Conservation (phyloP, 2,797 vertebrate species). For the Chelonia mydas region DNA sequence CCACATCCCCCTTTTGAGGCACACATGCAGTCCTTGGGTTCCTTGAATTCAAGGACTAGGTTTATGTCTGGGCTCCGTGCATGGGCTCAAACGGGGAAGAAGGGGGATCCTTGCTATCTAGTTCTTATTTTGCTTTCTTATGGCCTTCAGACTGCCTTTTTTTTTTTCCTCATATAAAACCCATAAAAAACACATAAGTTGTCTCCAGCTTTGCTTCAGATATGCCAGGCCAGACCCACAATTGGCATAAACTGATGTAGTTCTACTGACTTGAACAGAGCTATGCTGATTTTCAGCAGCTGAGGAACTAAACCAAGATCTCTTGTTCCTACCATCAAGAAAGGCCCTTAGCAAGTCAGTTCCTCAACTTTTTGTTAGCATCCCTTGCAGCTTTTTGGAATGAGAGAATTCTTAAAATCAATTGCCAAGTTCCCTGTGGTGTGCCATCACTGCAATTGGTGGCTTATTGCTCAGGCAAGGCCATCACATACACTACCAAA, state of each 20-base stretch:
- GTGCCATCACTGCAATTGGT: not conserved
- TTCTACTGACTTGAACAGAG: not conserved
- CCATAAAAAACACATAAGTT: not conserved
- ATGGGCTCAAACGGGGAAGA: not conserved
- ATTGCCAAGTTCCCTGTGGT: not conserved
- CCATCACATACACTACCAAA: not conserved
- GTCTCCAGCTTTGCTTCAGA: not conserved
- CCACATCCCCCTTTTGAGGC: not conserved
- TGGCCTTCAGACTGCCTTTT: not conserved
- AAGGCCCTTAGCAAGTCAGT: not conserved
- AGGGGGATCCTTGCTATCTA: not conserved
- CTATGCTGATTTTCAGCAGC: not conserved
- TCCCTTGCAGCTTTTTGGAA: not conserved
- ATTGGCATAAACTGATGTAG: not conserved
- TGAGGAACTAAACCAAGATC: not conserved
- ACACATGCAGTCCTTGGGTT: not conserved
- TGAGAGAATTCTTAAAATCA: not conserved
- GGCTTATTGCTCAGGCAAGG: not conserved
- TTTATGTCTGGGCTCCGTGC: not conserved
- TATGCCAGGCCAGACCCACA: not conserved
- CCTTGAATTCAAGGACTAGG: not conserved
- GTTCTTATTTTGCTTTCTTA: not conserved
- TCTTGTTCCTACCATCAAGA: not conserved
- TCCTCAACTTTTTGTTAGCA: not conserved
- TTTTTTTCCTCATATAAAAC: not conserved